Percentiles rank a stretch among this genome's conserved stretches.
phyloP scores from a whole-genome alignment of 1,140 invertebrate genomes.

The Heliconius congener region DNA sequence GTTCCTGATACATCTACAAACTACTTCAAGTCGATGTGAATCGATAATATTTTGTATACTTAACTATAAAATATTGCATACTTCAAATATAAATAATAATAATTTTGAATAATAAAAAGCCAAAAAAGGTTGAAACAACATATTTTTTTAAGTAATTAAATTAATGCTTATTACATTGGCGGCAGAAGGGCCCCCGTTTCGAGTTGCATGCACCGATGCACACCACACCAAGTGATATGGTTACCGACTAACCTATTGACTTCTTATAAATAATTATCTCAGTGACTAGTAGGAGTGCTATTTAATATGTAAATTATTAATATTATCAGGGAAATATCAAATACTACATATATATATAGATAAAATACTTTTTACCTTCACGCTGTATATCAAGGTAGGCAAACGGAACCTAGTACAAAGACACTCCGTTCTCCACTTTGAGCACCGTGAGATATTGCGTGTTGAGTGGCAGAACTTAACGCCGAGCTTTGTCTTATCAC shows the following conservation, averaged over 20 bases:
- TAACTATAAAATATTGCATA: neutral
- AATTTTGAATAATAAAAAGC: neutral
- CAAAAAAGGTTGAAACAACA: conserved; percentile 2
- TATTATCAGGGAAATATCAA: too few species aligned
- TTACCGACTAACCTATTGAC: conserved; percentile 37
- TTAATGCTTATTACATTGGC: neutral
- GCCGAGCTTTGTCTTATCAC: too few species aligned
- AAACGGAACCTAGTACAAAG: too few species aligned
- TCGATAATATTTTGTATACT: neutral
- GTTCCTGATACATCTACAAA: neutral
- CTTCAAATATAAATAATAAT: neutral
- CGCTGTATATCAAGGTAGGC: too few species aligned
- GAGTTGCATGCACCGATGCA: conserved; percentile 42
- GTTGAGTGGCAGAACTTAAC: too few species aligned
- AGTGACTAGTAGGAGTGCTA: neutral
- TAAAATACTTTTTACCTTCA: too few species aligned
- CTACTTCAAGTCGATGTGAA: neutral
- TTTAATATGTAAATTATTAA: neutral
- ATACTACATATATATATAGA: too few species aligned
- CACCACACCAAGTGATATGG: conserved; percentile 33
- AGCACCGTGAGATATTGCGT: too few species aligned
- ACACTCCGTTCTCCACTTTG: too few species aligned
- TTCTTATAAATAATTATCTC: conserved; percentile 13
- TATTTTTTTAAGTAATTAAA: conserved; percentile 7
- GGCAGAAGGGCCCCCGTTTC: conserved; percentile 45